Conservation (phyloP, 2,113 vertebrate species). For the Peromyscus californicus region DNA sequence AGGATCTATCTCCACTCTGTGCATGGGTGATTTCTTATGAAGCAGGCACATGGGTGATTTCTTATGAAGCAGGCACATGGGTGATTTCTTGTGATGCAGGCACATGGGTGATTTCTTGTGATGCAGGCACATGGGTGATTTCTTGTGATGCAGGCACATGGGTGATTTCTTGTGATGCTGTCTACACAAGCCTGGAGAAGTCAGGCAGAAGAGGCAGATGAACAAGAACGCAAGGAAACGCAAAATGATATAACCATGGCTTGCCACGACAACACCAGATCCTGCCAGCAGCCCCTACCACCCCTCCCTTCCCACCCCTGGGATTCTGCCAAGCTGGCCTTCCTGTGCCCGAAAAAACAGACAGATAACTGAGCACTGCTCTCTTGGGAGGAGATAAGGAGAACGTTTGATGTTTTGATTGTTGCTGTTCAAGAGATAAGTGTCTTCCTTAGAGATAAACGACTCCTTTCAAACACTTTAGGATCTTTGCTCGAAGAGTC, state of each 20-base stretch:
- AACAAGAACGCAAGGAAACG: neutral
- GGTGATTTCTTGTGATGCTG: neutral
- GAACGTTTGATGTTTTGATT: conserved; percentile 52
- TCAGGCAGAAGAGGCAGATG: neutral
- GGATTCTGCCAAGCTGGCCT: neutral
- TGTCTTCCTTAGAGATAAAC: conserved; percentile 61
- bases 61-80: too few relatives aligned
- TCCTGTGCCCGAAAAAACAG: neutral
- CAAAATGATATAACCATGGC: neutral
- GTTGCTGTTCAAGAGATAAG: conserved; percentile 57
- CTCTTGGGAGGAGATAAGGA: neutral
- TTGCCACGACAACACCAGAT: neutral
- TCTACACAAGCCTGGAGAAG: neutral
- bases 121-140: too few relatives aligned
- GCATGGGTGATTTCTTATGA: neutral
- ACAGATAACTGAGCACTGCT: neutral
- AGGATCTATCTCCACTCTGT: too few relatives aligned
- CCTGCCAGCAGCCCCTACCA: neutral
- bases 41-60: neutral
- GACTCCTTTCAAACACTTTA: conserved; percentile 59
- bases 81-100: neutral
- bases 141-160: neutral
- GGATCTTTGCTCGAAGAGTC: conserved; percentile 44
- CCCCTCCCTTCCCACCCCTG: neutral
- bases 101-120: neutral